Base-by-base conservation (phyloP, 2,797 vertebrate species). In the Uromys caudimaculatus region DNA sequence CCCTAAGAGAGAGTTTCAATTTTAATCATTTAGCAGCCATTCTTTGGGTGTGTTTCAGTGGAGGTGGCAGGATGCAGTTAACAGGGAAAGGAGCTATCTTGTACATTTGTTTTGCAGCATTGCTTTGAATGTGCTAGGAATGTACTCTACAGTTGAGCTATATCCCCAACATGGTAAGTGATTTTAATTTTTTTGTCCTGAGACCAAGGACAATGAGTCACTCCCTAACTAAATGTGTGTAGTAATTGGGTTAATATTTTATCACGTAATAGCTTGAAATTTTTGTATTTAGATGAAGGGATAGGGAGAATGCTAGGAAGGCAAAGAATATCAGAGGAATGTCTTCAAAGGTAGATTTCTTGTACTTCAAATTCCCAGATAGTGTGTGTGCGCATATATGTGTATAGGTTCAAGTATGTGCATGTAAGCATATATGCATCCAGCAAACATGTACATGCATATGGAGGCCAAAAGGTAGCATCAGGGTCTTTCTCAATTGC, bases 311-410 rank as follows among this genome's bases (percentile, higher is more conserved):
- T 78, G 71, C 44, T 62, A 71, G 44, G 82, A 82, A 93, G 76
- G 67, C 29, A 93, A 94, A 75, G 67, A 77, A 83, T 76, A 77
- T 38, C 13, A 47, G 24, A 93, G 44, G 52, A 87, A 90, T 62
- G n/a, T 77, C 2, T 64, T 64, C 54, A n/a, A 77, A 71, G 24
- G 29, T 90, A 81, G 23, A 77, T 17, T 32, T 19, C 32, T 62
- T 41, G 56, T 90, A 29, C 24, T 81, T 90, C 75, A 50, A n/a
- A 82, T 32, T 58, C 69, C 29, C 67, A 27, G 52, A 47, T 87
- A 64, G 35, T 38, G 56, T 1, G 21, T 13, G 21, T 24, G 58
- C 4, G 32, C 32, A 23, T n/a, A 29, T 76, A 47, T 32, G 75
- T 50, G 47, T 35, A 78, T 78, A 29, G 17, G 52, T 38, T 81